Base-by-base conservation (phyloP, 2,797 vertebrate genomes). In the Myioborus melanocephalus region DNA sequence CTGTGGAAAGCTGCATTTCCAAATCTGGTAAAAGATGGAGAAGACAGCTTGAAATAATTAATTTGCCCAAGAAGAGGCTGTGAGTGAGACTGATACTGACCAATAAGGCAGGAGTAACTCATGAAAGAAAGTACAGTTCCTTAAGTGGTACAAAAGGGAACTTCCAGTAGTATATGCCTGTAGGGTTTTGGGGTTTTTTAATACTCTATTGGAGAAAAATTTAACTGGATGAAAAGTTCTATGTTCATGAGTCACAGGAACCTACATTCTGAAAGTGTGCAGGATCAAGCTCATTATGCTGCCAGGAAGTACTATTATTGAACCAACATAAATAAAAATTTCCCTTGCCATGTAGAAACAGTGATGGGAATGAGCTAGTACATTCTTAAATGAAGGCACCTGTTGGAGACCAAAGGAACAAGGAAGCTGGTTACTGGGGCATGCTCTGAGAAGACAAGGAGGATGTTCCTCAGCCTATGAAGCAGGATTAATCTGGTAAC, bases 211-310 rank as follows among this genome's bases (percentile, higher is more conserved):
- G 16, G 27, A 4, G 27, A 60, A 75, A 43, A 70, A 44, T 2
- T 18, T 9, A 16, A 34, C 49, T 20, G 7, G 37, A 46, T 57
- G 8, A 53, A n/a, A 89, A 73, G 19, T 61, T 80, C 0, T 10
- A 26, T 6, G 5, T 19, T 63, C 21, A 22, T 32, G 46, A 85
- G 69, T 65, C 34, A 86, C 0, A 0, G 20, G 24, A 77, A 49
- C 7, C 27, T 28, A 6, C 21, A 20, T 66, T 65, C 47, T n/a
- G 30, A 81, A 83, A 78, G 43, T 2, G 4, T 53, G 21, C 10
- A 6, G 30, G 56, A 85, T 20, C 32, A 63, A 68, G 28, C 30
- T 59, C 41, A 55, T 35, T 52, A 79, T 22, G 8, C 35, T 44
- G 5, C 50, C 64, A 64, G 26, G 26, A 88, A 83, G 57, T 37